Base-by-base conservation (phyloP, 2,797 vertebrate genomes). In the Bufotes viridis region DNA sequence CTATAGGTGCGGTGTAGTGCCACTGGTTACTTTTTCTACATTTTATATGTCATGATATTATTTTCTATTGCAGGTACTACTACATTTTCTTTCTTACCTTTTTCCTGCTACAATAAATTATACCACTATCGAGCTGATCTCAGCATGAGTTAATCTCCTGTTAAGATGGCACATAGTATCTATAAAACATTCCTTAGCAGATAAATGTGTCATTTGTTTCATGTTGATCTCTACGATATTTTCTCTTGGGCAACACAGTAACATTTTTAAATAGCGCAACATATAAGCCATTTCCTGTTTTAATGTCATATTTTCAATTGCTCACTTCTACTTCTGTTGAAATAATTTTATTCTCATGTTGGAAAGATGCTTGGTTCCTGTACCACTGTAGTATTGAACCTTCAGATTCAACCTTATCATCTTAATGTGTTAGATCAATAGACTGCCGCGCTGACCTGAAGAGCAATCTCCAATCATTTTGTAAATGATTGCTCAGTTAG, bases 351-450 rank as follows among this genome's bases (percentile, higher is more conserved):
- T 89, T 79, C 72, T 61, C 72, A 51, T 69, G n/a, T 78, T 34
- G 51, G 51, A 78, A 78, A 76, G 42, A 49, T 4, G 20, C 29
- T 70, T 67, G 20, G 53, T 82, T 89, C 29, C 63, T 86, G 14
- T 82, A 61, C 55, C 70, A 72, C 74, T 79, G 11, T 79, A 34
- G 65, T 84, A 84, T 88, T 80, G 87, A 88, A 81, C 76, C 57
- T 69, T 60, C 49, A 82, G 72, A 70, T 78, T 82, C 82, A 63
- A 51, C 67, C 82, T 85, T 85, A 85, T 89, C 69, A 85, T 89
- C 63, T 70, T 83, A 89, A 89, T 89, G 88, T 81, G 60, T 69
- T 82, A 29, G 88, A 86, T 87, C 84, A 87, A 87, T 87, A 89
- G 51, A 78, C 79, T 78, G 63, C 80, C 10, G 34, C 63, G 34